Base-by-base conservation (phyloP, 2,113 vertebrate species). In the Hemicordylus capensis region DNA sequence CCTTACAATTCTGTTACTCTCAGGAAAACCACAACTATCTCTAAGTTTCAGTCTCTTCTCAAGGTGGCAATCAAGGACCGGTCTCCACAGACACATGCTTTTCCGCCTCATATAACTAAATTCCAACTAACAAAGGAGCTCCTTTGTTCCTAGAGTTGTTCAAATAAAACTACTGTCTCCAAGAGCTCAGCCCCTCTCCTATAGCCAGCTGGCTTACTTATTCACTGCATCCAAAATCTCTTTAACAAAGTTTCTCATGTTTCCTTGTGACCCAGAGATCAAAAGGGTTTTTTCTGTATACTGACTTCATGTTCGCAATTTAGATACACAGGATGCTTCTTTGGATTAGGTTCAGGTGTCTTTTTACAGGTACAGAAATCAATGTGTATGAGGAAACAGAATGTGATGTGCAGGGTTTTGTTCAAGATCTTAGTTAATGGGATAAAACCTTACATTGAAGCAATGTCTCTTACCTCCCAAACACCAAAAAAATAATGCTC, bases 261-360 rank as follows among this genome's bases (percentile, higher is more conserved):
- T 42, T 76, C 76, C 91, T 87, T 91, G 74, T 92, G 72, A n/a
- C 85, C 58, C 89, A 81, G 81, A 88, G 76, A 92, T 72, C 85
- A 81, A 91, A 42, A 76, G 7, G 24, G 2, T 26, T 61, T 44
- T 69, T n/a, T 37, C 51, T 0, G 0, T 85, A 56, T 54, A 89
- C 14, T 37, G 64, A 87, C 70, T 88, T 73, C 44, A 83, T 75
- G 20, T 22, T 77, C 44, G 19, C 10, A 58, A n/a, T 14, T 28
- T 67, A n/a, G 51, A 42, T 0, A 91, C 59, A 58, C 63, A 80
- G 17, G 17, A 46, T 17, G 26, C 15, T 58, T 28, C 22, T 66
- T 83, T 58, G 80, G 8, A 80, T 31, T 72, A 93, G 63, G 22
- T 76, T 70, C 67, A 85, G 74, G 19, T 89, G 63, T 54, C 67